Percentiles rank a stretch among this genome's conserved stretches.
phyloP scores from a whole-genome alignment of 1,140 invertebrate species.

The Drosophila ohnishii region DNA sequence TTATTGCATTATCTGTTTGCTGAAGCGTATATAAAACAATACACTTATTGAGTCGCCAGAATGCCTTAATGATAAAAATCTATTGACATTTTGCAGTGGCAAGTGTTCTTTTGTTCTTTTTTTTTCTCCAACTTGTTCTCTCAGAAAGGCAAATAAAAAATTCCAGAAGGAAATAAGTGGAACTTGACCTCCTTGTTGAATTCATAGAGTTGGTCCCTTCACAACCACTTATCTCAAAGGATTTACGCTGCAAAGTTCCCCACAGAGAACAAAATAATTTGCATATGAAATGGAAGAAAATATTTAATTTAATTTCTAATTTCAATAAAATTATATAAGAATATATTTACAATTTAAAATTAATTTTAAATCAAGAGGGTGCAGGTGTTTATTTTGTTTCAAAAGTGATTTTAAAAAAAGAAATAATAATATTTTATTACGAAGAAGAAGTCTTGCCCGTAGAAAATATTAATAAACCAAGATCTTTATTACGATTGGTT shows the following conservation, averaged over 20 bases:
- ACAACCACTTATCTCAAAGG: neutral
- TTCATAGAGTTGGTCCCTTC: constrained; percentile 4
- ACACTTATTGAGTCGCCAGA: constrained; percentile 1
- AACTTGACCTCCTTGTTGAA: neutral
- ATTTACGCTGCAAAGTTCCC: neutral
- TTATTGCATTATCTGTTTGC: neutral
- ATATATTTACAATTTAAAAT: neutral
- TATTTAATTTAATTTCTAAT: neutral
- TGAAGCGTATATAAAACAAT: constrained; percentile 4
- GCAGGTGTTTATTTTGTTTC: too few species aligned
- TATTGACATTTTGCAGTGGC: constrained; percentile 54
- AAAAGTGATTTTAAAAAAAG: too few species aligned
- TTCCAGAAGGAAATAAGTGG: neutral
- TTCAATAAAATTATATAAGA: neutral
- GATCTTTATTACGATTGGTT: too few species aligned
- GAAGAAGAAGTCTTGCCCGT: too few species aligned
- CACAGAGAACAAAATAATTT: neutral
- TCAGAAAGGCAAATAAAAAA: constrained; percentile 8
- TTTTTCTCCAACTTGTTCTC: neutral
- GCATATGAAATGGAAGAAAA: neutral
- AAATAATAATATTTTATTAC: too few species aligned
- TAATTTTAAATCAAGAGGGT: too few species aligned
- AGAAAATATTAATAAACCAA: too few species aligned
- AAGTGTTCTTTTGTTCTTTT: neutral
- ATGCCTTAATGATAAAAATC: constrained; percentile 43